A percentile compares a stretch with the other conserved stretches of the same genome.
These are phyloP conservation scores for Drosophila eohydei DNA, from an alignment of 2,888 invertebrate genomes.

Conservation along the genomic window DNA sequence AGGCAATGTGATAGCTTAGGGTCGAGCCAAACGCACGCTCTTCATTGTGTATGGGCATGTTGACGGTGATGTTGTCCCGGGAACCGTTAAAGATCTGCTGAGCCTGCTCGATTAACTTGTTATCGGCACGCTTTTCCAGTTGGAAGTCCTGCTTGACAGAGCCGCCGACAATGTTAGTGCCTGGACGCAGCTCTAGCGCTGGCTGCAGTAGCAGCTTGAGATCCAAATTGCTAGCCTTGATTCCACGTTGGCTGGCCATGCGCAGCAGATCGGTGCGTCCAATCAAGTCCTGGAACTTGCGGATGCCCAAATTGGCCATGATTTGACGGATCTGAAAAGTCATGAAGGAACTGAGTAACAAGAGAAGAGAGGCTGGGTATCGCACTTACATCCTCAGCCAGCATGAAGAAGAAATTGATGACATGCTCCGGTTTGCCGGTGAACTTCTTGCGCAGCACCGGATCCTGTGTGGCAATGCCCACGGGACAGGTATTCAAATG, in stretches of 20 bases:
- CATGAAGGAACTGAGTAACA: background rate
- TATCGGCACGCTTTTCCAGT: conserved; percentile 93
- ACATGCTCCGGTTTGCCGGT: conserved; percentile 99
- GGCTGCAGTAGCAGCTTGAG: conserved; percentile 94
- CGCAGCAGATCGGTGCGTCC: conserved; percentile 95
- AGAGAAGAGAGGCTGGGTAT: accelerated
- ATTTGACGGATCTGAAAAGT: conserved; percentile 90
- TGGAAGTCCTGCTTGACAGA: conserved; percentile 94
- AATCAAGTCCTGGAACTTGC: conserved; percentile 94
- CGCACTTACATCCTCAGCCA: conserved; percentile 95
- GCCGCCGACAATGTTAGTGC: conserved; percentile 95
- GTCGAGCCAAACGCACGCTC: conserved; percentile 97
- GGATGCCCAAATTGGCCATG: conserved; percentile 96
- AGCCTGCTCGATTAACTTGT: conserved; percentile 91
- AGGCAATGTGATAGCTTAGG: conserved; percentile 97
- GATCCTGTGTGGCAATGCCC: conserved; percentile 99
- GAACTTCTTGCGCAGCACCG: conserved; percentile 96
- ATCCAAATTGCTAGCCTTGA: conserved; percentile 94
- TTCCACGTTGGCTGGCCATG: conserved; percentile 89
- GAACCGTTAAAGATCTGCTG: conserved; percentile 90
- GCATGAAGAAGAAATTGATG: conserved; percentile 98
- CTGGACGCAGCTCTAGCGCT: conserved; percentile 95
- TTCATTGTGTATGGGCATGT: conserved; percentile 94
- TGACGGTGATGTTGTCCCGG: conserved; percentile 89
- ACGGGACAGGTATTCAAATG: conserved; percentile 99